These are phyloP conservation scores for Drosophila planitibia DNA, from an alignment of 2,888 invertebrate genomes.

Conservation along the genomic window DNA sequence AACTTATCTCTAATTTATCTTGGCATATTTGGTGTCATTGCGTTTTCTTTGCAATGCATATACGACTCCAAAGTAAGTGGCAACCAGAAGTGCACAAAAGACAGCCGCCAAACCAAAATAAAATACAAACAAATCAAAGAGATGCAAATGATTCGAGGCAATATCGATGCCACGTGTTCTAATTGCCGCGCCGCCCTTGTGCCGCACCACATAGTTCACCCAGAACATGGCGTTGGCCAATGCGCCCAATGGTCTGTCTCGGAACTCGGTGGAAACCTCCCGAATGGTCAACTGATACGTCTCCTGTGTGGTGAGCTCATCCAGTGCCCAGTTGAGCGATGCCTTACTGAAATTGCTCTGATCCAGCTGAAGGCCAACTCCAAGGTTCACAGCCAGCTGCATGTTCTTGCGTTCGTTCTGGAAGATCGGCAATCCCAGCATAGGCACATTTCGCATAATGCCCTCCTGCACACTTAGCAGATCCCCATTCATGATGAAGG, in stretches of 20 bases:
- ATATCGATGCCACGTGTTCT: conserved; percentile 80
- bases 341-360: conserved; percentile 79
- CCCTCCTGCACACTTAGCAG: conserved; percentile 85
- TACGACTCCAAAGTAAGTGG: conserved; percentile 41
- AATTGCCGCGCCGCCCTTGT: conserved; percentile 83
- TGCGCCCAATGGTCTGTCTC: conserved; percentile 84
- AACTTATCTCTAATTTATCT: conserved; percentile 60
- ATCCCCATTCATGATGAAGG: conserved; percentile 85
- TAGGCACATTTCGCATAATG: conserved; percentile 85
- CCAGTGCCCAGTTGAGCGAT: conserved; percentile 82
- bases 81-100: conserved; percentile 45
- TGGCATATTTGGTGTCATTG: conserved; percentile 65
- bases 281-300: conserved; percentile 82
- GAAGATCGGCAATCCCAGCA: conserved; percentile 85
- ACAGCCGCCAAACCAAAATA: conserved; percentile 68
- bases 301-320: conserved; percentile 81
- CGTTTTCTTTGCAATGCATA: conserved; percentile 61
- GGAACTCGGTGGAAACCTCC: conserved; percentile 82
- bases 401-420: conserved; percentile 84
- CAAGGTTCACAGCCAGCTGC: conserved; percentile 72
- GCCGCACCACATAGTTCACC: conserved; percentile 85
- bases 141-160: conserved; percentile 81
- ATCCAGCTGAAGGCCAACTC: conserved; percentile 81
- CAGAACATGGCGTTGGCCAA: conserved; percentile 85
- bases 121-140: conserved; percentile 85